Evolutionary conservation across 2,113 vertebrate genomes (phyloP).

Genomic region (Trichechus manatus): DNA sequence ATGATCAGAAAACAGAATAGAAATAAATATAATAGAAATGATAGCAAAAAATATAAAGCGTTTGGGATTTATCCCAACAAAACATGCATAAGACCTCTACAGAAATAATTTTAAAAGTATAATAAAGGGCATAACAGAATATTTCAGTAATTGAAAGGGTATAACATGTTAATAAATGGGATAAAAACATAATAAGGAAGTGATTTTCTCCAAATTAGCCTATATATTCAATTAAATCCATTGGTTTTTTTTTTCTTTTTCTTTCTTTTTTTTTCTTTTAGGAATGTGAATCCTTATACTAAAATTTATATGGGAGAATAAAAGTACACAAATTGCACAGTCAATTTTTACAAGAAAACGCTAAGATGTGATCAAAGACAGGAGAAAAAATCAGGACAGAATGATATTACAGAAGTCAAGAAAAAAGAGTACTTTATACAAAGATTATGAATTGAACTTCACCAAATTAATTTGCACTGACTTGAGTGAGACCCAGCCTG

Average conservation of each 20-base stretch:
- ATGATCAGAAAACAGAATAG: neutral
- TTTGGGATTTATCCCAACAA: neutral
- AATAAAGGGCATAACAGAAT: neutral
- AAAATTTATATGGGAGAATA: constrained; percentile 3
- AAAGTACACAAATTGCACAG: neutral
- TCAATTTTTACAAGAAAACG: neutral
- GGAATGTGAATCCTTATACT: neutral
- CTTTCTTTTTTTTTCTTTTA: too few species aligned
- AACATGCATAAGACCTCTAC: neutral
- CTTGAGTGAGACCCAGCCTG: neutral
- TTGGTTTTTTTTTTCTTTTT: neutral
- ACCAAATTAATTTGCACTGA: neutral
- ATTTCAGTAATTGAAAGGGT: neutral
- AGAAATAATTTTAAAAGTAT: neutral
- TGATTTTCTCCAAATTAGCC: neutral
- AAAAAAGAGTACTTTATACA: neutral
- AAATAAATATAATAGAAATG: constrained; percentile 15
- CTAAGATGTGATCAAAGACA: neutral
- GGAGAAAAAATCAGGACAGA: neutral
- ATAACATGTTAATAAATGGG: neutral
- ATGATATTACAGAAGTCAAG: neutral
- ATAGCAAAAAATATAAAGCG: neutral
- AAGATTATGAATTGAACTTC: neutral
- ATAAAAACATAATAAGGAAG: neutral
- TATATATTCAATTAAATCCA: neutral